Evolutionary conservation across 2,888 invertebrate genomes (phyloP).

Genomic region (Sinelater perroti): DNA sequence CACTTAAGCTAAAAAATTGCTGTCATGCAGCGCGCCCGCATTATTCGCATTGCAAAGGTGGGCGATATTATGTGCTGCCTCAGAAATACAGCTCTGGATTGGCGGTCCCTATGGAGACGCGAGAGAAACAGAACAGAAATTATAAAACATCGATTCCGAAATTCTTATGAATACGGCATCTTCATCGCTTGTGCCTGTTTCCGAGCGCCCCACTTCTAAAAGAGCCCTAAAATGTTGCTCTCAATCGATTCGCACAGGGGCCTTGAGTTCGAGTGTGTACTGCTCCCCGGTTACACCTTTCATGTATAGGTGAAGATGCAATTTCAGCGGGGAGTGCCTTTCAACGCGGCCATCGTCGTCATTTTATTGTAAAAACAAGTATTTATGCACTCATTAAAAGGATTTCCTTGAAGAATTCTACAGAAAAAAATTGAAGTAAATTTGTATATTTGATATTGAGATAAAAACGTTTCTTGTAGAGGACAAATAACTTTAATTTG

Average conservation of each 20-base stretch:
- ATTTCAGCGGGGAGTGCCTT: not conserved
- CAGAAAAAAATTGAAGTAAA: too few relatives aligned
- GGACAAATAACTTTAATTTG: too few relatives aligned
- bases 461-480: too few relatives aligned
- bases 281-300: not conserved
- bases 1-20: too few relatives aligned
- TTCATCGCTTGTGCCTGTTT: not conserved
- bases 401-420: not conserved
- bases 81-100: not conserved
- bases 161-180: not conserved
- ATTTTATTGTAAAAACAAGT: too few relatives aligned
- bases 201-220: not conserved
- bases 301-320: constrained; percentile 1
- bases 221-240: not conserved
- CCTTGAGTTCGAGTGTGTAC: not conserved
- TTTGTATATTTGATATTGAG: too few relatives aligned
- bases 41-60: not conserved
- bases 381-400: too few relatives aligned
- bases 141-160: constrained; percentile 1
- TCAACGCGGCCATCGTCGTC: too few relatives aligned
- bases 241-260: not conserved
- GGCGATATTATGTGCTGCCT: not conserved
- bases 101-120: not conserved
- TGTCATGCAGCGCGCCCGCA: too few relatives aligned
- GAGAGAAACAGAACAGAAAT: not conserved